Conservation (phyloP, 92 coral and sea anemone genomes). For the Heteractis magnifica region DNA sequence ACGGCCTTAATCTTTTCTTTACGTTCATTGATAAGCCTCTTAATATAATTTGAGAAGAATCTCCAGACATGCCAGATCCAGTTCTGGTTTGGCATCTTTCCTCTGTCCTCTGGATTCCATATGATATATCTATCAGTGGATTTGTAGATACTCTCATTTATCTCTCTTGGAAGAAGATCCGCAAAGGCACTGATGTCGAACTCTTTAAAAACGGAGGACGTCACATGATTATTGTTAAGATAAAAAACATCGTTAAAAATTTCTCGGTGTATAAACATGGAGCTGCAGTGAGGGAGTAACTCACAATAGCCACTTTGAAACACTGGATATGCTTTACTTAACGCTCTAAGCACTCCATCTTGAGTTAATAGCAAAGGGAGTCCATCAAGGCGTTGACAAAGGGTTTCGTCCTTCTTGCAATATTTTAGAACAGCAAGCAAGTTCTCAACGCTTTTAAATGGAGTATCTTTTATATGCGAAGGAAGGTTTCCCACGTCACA, state of each 20-base stretch:
- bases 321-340: constrained; percentile 29
- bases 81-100: constrained; percentile 9
- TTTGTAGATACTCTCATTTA: not conserved
- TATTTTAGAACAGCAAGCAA: constrained; percentile 50
- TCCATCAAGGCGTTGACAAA: constrained; percentile 49
- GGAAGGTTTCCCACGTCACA: constrained; percentile 42
- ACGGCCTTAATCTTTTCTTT: not conserved
- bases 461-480: constrained; percentile 37
- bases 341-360: constrained; percentile 59
- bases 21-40: not conserved
- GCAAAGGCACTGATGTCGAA: constrained; percentile 51
- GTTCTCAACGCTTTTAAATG: constrained; percentile 36
- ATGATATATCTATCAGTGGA: constrained; percentile 2
- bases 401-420: constrained; percentile 44
- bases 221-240: not conserved
- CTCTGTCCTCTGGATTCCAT: constrained; percentile 16
- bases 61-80: constrained; percentile 58
- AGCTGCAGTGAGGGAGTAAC: constrained; percentile 32
- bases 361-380: constrained; percentile 79
- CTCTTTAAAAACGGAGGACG: constrained; percentile 28
- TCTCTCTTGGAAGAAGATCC: not conserved
- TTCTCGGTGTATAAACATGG: constrained; percentile 52
- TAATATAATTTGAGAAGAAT: constrained; percentile 16
- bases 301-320: constrained; percentile 43
- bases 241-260: constrained; percentile 24